Base-by-base conservation (phyloP, 1,140 invertebrate genomes). In the Caenorhabditis elegans region DNA sequence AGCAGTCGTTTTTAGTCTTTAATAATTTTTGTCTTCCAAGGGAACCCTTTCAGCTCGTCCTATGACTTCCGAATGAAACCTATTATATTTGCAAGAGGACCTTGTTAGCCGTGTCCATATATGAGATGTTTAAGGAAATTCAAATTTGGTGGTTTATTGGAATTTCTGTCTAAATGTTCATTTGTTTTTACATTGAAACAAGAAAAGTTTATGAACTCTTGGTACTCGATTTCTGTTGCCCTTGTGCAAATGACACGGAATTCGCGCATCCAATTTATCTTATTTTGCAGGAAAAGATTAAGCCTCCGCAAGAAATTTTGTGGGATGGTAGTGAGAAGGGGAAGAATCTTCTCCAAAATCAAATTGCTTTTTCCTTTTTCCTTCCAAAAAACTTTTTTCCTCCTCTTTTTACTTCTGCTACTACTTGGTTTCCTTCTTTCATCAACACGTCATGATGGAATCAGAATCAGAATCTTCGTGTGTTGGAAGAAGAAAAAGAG, bases 301-400 rank as follows among this genome's bases (percentile, higher is more conserved):
- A 31, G 55, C 28, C 28, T 55, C 26, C 24, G 28, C 55, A 22
- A 26, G 19, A 5, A 39, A 39, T 6, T 3, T 43, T 31, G 26
- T 22, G n/a, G n/a, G 60, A n/a, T 22, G n/a, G 26, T 70, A 22
- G n/a, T 39, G 60, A 70, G 60, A 70, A 70, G 10, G 13, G 15
- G n/a, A n/a, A 43, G 34, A 43, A 17, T 39, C 34, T 39, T 6
- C 28, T 34, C 28, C 60, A 22, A 70, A 70, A 70, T 70, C 60
- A 70, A 70, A 70, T 70, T 70, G 60, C 60, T 70, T 70, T 70
- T 70, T 70, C 60, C 60, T 70, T 17, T 53, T n/a, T 53, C 49
- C 19, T 60, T 34, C 55, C 26, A 70, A 43, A 70, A 70, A 31
- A 39, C 39, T 70, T 39, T 15, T 34, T 39, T 70, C 60, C 39